Evolutionary conservation across 2,797 vertebrate genomes (phyloP), one percentile per base, ranked within the genome.

Genomic region (Gallirallus australis): DNA sequence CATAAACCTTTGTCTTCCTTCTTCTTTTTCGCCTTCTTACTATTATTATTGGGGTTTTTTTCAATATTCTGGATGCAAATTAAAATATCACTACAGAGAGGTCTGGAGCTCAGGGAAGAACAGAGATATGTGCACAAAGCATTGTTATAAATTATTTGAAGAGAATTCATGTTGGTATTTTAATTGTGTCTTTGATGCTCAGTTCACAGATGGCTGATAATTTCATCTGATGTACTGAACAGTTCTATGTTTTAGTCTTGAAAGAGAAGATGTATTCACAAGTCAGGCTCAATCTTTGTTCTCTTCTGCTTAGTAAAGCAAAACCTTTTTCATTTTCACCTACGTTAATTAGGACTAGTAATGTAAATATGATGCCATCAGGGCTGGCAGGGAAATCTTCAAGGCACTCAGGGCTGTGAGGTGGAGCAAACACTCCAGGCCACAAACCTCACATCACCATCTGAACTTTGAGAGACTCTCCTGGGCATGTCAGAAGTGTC

Each of bases 141-240:
- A 64, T 64, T 61, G 91, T 70, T 91, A 95, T 81, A 91, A 90
- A 75, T 90, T 85, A 89, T 93, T 88, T 95, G 82, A 80, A 97
- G 76, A 56, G 56, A 85, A 82, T 71, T 82, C 92, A 82, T 63
- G 73, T 86, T 91, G 48, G 72, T 90, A 48, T 94, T 93, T 96
- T 93, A 91, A 96, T 92, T 96, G 78, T 94, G 68, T 89, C 90
- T 84, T 96, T 97, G 79, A 94, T 96, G 90, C 54, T 79, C 4
- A 42, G 71, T 88, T 97, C 92, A 94, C 94, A 93, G 93, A 95
- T 87, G 84, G 86, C 66, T 95, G 85, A 78, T 96, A 90, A 94
- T 96, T 93, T 96, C 92, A 61, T 92, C 70, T 82, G 86, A 96
- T 96, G 33, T 84, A 59, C 79, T 56, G 19, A 93, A 73, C 19